Evolutionary conservation across 2,113 vertebrate genomes (phyloP).

Genomic region (Eurystomus gularis): DNA sequence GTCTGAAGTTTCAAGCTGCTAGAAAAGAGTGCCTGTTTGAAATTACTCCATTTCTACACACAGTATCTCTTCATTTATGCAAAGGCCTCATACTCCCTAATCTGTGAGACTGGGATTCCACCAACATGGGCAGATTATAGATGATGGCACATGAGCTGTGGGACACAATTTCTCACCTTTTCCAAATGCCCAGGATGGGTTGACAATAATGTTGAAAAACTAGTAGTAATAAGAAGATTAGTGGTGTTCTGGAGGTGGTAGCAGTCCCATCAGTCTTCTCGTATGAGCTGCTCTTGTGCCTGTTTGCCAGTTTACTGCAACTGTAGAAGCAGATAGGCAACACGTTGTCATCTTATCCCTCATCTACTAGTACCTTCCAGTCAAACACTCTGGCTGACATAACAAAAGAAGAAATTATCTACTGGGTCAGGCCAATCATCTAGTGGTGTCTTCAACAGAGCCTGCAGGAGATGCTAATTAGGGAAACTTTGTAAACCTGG

Average conservation of each 20-base stretch:
- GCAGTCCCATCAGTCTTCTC: not conserved
- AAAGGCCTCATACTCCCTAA: not conserved
- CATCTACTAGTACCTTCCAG: not conserved
- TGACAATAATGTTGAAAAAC: not conserved
- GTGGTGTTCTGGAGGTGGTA: not conserved
- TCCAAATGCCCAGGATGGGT: not conserved
- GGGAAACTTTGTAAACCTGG: not conserved
- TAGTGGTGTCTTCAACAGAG: not conserved
- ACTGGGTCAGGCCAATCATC: not conserved
- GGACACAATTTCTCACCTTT: not conserved
- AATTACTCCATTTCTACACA: not conserved
- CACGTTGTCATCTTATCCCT: not conserved
- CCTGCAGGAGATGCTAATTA: not conserved
- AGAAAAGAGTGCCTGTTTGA: not conserved
- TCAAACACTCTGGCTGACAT: not conserved
- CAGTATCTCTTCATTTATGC: not conserved
- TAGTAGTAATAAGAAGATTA: not conserved
- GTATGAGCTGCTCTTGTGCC: not conserved
- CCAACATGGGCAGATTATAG: not conserved
- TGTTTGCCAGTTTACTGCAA: not conserved
- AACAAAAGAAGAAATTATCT: not conserved
- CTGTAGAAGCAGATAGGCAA: not conserved
- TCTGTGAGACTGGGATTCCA: not conserved
- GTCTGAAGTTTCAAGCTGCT: not conserved
- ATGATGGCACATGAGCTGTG: not conserved